Conservation (phyloP, 2,888 invertebrate species). For the Uloborus plumipes region DNA sequence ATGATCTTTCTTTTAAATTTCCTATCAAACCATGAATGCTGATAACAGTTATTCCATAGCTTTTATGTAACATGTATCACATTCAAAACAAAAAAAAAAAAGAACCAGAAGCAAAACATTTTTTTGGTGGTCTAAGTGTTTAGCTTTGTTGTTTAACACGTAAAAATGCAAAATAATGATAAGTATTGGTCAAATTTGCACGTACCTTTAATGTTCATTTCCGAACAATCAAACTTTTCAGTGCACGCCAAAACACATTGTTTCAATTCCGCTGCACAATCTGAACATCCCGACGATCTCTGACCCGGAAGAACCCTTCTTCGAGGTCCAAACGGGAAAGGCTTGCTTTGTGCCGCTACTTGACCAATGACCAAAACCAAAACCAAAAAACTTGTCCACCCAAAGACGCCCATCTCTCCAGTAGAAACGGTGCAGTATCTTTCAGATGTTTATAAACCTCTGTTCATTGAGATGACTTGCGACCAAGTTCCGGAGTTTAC, state of each 20-base stretch:
- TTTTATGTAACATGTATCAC: too few species aligned
- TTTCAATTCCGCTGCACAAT: constrained; percentile 54
- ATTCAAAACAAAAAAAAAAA: too few species aligned
- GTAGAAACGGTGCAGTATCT: background rate
- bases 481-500: constrained; percentile 13
- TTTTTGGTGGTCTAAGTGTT: too few species aligned
- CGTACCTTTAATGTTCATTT: constrained; percentile 61
- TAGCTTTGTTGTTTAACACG: too few species aligned
- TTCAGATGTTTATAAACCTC: background rate
- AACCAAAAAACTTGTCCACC: constrained; percentile 1
- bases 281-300: constrained; percentile 55
- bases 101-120: too few species aligned
- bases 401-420: background rate
- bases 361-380: constrained; percentile 18
- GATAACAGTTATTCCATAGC: too few species aligned
- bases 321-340: constrained; percentile 60
- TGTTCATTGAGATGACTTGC: background rate
- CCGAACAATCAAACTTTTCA: constrained; percentile 59
- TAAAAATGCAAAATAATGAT: too few species aligned
- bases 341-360: constrained; percentile 39
- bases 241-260: constrained; percentile 51
- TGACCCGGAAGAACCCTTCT: constrained; percentile 56
- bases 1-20: too few species aligned
- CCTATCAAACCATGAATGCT: too few species aligned
- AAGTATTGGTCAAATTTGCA: too few species aligned